Evolutionary conservation across 64 coral and sea anemone species (phyloP).

Genomic region (Actinia equina): DNA sequence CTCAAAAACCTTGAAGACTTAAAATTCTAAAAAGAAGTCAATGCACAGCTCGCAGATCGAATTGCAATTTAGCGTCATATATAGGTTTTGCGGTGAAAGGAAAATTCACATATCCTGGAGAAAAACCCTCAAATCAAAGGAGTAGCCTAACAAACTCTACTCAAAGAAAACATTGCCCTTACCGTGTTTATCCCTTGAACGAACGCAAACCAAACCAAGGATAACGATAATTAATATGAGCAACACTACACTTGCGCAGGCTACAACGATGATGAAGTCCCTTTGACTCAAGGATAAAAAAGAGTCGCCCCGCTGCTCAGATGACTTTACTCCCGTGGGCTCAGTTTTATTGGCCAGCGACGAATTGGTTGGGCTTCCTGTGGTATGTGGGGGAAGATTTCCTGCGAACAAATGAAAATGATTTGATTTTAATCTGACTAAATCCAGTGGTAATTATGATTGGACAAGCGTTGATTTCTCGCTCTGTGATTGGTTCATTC

Average conservation of each 20-base stretch:
- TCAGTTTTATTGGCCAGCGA: neutral
- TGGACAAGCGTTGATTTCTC: too few relatives aligned
- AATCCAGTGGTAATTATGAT: too few relatives aligned
- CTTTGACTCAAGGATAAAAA: neutral
- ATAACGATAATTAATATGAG: neutral
- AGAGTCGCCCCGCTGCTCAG: neutral
- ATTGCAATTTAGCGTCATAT: too few relatives aligned
- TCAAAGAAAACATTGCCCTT: neutral
- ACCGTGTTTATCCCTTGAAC: neutral
- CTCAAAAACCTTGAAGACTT: too few relatives aligned
- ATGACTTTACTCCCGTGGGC: neutral
- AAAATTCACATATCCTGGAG: too few relatives aligned
- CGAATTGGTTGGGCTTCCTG: neutral
- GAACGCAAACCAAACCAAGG: neutral
- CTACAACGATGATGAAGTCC: slow-evolving; percentile 3
- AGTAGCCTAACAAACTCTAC: neutral
- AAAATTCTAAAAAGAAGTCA: too few relatives aligned
- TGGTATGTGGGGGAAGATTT: neutral
- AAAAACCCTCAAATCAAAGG: neutral
- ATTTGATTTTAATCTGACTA: neutral
- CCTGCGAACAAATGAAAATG: neutral
- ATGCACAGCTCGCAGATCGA: too few relatives aligned
- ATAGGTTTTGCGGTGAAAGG: too few relatives aligned
- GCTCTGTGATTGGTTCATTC: too few relatives aligned
- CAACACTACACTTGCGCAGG: neutral